phyloP scores from a whole-genome alignment of 2,113 vertebrate genomes.

The Prionailurus viverrinus region DNA sequence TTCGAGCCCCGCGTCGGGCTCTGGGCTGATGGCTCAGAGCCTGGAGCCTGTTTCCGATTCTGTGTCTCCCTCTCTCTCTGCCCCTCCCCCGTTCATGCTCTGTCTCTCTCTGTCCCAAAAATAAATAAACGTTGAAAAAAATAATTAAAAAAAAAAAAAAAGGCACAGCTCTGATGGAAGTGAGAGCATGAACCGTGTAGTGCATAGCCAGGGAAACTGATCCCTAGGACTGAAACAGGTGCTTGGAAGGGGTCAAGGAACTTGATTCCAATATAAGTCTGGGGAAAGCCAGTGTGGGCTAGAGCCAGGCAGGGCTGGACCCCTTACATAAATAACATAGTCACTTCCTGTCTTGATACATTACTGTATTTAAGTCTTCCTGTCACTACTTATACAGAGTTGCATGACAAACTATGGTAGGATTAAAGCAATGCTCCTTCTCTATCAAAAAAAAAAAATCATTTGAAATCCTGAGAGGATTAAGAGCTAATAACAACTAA shows the following conservation, averaged over 20 bases:
- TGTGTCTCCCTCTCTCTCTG: no score
- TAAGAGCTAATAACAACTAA: constrained; percentile 13
- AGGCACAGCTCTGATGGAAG: background rate
- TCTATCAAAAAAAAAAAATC: background rate
- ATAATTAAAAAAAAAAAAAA: no score
- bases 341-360: background rate
- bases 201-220: background rate
- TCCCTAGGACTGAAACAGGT: constrained; percentile 9
- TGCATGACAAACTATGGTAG: background rate
- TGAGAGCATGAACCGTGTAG: background rate
- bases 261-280: constrained; percentile 39
- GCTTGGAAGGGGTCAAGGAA: constrained; percentile 43
- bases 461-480: constrained; percentile 39
- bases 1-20: no score
- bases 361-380: background rate
- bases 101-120: no score
- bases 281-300: background rate
- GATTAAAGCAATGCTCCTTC: constrained; percentile 36
- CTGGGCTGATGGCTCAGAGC: no score
- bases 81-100: no score
- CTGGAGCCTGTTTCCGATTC: no score
- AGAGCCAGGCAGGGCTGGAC: background rate
- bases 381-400: background rate
- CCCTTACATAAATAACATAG: background rate
- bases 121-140: no score